Percentiles rank a stretch among this genome's conserved stretches.
These are phyloP conservation scores for Apodemia duryi DNA, from an alignment of 2,888 invertebrate genomes.

Conservation along the genomic window DNA sequence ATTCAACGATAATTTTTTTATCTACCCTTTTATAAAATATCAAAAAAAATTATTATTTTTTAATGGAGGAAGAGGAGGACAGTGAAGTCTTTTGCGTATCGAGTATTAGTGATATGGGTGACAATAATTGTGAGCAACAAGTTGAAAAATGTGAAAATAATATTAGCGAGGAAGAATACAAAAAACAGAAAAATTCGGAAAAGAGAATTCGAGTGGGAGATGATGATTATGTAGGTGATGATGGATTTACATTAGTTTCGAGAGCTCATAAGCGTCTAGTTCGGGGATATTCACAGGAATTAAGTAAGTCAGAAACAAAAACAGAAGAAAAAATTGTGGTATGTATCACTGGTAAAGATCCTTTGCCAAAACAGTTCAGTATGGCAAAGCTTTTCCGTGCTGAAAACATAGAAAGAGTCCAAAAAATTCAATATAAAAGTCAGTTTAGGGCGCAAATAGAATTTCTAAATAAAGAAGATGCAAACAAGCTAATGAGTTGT, in stretches of 20 bases:
- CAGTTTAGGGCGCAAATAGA: conserved; percentile 25
- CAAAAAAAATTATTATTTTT: not conserved
- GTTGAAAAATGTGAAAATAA: not conserved
- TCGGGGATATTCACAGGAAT: not conserved
- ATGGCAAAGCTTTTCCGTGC: conserved; percentile 29
- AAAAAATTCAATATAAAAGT: conserved; percentile 28
- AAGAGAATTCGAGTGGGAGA: not conserved
- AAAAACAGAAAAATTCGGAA: not conserved
- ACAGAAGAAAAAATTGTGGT: too few species aligned
- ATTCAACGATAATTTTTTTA: too few species aligned
- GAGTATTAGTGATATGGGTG: not conserved
- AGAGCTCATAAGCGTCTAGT: not conserved
- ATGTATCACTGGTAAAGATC: too few species aligned
- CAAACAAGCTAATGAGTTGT: not conserved
- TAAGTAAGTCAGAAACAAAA: too few species aligned
- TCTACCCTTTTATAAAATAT: too few species aligned
- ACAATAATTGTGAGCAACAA: not conserved
- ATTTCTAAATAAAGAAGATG: conserved; percentile 18
- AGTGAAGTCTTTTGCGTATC: not conserved
- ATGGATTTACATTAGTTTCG: not conserved
- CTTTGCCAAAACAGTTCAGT: conserved; percentile 30
- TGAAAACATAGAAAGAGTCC: conserved; percentile 27
- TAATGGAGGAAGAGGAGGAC: not conserved
- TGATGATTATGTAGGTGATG: not conserved
- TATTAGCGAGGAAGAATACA: not conserved